phyloP scores from a whole-genome alignment of 35 echinoderm and acorn worm species.

The Lytechinus pictus region DNA sequence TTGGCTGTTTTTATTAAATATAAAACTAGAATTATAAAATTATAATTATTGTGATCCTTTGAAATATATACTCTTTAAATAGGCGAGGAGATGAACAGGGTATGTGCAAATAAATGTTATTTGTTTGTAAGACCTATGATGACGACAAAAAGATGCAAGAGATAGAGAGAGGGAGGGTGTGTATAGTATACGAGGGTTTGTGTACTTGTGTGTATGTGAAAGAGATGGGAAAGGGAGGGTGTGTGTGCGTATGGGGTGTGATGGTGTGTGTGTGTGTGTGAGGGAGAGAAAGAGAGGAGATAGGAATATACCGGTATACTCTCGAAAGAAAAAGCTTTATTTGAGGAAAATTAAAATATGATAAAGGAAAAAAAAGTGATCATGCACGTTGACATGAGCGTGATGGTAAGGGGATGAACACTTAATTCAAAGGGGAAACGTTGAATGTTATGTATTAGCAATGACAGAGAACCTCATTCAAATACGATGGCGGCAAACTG shows the following conservation, averaged over 20 bases:
- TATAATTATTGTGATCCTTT: neutral
- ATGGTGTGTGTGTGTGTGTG: neutral
- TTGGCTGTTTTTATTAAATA: neutral
- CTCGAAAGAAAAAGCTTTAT: too few relatives aligned
- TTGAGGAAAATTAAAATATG: neutral
- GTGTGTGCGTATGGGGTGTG: too few relatives aligned
- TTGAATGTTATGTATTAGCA: neutral
- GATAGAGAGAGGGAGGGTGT: neutral
- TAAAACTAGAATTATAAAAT: neutral
- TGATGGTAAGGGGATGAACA: neutral
- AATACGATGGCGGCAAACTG: slow-evolving; percentile 13
- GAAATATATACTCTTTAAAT: neutral
- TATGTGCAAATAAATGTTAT: too few relatives aligned
- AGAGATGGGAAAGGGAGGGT: too few relatives aligned
- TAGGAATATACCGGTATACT: too few relatives aligned
- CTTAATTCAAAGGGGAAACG: neutral
- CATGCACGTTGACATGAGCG: too few relatives aligned
- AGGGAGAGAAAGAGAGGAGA: neutral
- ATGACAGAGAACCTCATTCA: slow-evolving; percentile 28
- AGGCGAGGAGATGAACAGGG: neutral
- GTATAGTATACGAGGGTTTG: neutral
- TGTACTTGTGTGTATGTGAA: too few relatives aligned
- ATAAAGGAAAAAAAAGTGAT: neutral
- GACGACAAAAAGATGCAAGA: too few relatives aligned
- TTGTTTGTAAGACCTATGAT: too few relatives aligned